Evolutionary conservation across 35 echinoderm and acorn worm genomes (phyloP), one percentile per base, ranked within the genome.

Genomic region (Heliocidaris erythrogramma): DNA sequence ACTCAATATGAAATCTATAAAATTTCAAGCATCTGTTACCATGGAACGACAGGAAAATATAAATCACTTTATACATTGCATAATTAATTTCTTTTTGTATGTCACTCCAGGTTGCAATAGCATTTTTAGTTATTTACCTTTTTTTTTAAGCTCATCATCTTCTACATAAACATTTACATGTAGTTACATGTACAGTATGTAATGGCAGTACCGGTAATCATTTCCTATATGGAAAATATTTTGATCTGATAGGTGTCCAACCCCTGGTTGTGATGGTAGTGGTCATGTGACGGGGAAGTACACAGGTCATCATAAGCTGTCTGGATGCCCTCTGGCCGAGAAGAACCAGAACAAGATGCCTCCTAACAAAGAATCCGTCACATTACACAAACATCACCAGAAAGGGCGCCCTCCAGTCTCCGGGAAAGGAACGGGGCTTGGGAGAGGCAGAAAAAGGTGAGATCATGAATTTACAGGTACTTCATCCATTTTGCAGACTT

Each of bases 211-310:
- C n/a, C n/a, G n/a, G n/a, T 42, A 42, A 42, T 42, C 3, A 42
- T 42, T 42, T 42, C 0, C 0, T 42, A 27, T 78, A 27, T 7
- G 2, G 0, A 78, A 7, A 5, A 7, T 78, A 18, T 78, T 24
- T 27, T 78, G 18, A 27, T 78, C 18, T 78, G 5, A 56, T 60
- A 99, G 98, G 95, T 99, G 98, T 96, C 98, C 98, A 32, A 99
- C 98, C 31, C 91, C 94, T 48, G 97, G 98, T 50, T 99, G 98
- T 61, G 96, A 97, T 93, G 98, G 98, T 1, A 96, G 95, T 30
- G 98, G 98, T 88, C 98, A 99, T 93, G 95, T 97, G 90, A 99
- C 98, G 18, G 98, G 98, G 2, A 99, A 97, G 92, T 99, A 97
- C 92, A 95, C 98, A 1, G 85, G 93, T 30, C 98, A 99, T 85